Percentiles rank a stretch among this genome's conserved stretches.
Conservation (phyloP, 2,113 vertebrate species). For the Platichthys stellatus region DNA sequence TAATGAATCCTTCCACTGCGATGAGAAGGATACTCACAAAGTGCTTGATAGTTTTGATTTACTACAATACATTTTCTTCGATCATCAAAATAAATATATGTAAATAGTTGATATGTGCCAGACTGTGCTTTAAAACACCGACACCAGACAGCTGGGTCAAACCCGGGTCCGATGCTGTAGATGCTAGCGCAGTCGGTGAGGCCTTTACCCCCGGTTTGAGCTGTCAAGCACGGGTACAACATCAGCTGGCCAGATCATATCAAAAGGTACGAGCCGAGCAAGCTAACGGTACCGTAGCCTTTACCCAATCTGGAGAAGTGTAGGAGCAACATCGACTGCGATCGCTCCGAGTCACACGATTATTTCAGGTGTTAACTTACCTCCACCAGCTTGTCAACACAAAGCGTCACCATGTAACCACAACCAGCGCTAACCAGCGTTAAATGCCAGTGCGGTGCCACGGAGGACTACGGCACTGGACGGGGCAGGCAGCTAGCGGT, state of each 20-base stretch:
- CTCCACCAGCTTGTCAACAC: conserved; percentile 14
- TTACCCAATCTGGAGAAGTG: neutral
- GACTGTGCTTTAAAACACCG: conserved; percentile 22
- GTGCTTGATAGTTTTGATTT: neutral
- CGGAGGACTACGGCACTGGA: conserved; percentile 10
- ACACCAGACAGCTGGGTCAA: conserved; percentile 21
- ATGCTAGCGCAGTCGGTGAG: conserved; percentile 47
- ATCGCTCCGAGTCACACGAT: neutral
- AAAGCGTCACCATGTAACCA: conserved; percentile 27
- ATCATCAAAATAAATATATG: neutral
- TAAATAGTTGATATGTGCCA: neutral
- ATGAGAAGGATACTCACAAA: neutral
- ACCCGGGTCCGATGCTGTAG: conserved; percentile 18
- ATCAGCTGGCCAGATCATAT: conserved; percentile 35
- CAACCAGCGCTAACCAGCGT: conserved; percentile 30
- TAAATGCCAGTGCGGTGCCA: conserved; percentile 17
- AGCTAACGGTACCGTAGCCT: conserved; percentile 19
- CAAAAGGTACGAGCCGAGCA: neutral
- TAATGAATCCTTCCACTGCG: neutral
- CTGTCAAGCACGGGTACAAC: conserved; percentile 61
- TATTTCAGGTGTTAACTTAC: neutral
- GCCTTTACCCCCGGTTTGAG: conserved; percentile 52
- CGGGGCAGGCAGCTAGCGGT: conserved; percentile 7
- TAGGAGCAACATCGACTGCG: neutral
- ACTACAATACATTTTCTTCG: neutral